Evolutionary conservation across 2,113 vertebrate genomes (phyloP).

Genomic region (Solenodon paradoxus): DNA sequence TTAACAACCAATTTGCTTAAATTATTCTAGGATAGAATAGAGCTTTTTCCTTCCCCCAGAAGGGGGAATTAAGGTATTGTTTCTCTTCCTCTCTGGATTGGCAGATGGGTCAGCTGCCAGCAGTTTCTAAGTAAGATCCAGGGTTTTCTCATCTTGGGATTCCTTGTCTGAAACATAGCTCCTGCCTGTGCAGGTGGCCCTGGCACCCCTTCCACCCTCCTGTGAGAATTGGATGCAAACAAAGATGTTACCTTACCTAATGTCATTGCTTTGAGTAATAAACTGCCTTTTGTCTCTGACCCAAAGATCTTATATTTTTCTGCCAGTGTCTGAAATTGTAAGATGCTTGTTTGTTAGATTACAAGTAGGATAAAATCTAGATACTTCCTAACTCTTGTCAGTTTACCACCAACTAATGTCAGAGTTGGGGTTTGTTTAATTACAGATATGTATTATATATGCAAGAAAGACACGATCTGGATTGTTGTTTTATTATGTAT

Average conservation of each 20-base stretch:
- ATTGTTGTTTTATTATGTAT: not conserved
- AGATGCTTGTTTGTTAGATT: not conserved
- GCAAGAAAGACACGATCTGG: not conserved
- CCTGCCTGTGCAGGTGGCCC: not conserved
- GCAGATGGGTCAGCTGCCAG: not conserved
- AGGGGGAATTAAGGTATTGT: not conserved
- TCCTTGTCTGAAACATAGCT: not conserved
- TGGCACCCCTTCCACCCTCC: not conserved
- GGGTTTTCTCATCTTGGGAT: not conserved
- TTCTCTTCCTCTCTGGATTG: not conserved
- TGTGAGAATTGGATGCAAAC: not conserved
- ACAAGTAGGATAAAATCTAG: not conserved
- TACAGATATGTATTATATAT: not conserved
- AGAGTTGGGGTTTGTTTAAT: not conserved
- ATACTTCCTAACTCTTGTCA: not conserved
- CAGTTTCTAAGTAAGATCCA: not conserved
- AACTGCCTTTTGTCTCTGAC: not conserved
- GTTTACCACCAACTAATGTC: not conserved
- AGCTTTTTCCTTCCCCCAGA: not conserved
- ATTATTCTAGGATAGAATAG: not conserved
- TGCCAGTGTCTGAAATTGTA: not conserved
- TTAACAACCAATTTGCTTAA: not conserved
- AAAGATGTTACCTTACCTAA: not conserved
- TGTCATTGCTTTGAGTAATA: not conserved
- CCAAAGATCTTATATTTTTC: not conserved